Evolutionary conservation across 1,140 invertebrate species (phyloP), one percentile per base, ranked within the genome.

Genomic region (Drosophila eugracilis): DNA sequence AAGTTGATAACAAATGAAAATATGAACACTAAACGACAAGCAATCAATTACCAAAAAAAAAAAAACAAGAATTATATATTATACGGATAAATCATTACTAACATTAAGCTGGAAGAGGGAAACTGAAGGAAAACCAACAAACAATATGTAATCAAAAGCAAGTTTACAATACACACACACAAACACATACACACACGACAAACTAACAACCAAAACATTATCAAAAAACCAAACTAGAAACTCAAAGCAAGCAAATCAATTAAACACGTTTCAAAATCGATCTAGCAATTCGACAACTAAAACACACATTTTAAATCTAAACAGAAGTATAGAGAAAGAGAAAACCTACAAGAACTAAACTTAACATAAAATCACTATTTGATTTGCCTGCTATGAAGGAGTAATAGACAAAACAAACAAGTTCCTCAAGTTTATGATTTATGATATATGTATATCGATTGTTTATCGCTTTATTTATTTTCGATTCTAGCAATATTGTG

Each of bases 21-120:
- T 41, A 49, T 17, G 52, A 65, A 37, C 30, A 72, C 32, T 58
- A 49, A 75, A 75, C 69, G 78, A 84, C 54, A 84, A 78, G 79
- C 79, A 85, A 84, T 84, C 79, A 79, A 84, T 83, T 83, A 75
- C 71, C 49, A 54, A 81, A 63, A 55, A 67, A 52, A 41, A 36
- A 22, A 36, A 36, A 47, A 36, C 30, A 30, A 42, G 53, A 59
- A 39, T 15, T 63, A 74, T 73, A 41, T 48, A 71, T 69, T 70
- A 70, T 69, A 69, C 34, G 42, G 17, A 52, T 47, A 73, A 50
- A 67, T 22, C 63, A 66, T 67, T 44, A 67, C 34, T 67, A 67
- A 44, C 22, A 67, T 67, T 67, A 67, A 67, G 63, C 28, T n/a
- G n/a, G n/a, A n/a, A n/a, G 60, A 53, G 15, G 37, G 10, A 34